Conservation (phyloP, 2,888 invertebrate genomes). For the Cheilosia urbana region DNA sequence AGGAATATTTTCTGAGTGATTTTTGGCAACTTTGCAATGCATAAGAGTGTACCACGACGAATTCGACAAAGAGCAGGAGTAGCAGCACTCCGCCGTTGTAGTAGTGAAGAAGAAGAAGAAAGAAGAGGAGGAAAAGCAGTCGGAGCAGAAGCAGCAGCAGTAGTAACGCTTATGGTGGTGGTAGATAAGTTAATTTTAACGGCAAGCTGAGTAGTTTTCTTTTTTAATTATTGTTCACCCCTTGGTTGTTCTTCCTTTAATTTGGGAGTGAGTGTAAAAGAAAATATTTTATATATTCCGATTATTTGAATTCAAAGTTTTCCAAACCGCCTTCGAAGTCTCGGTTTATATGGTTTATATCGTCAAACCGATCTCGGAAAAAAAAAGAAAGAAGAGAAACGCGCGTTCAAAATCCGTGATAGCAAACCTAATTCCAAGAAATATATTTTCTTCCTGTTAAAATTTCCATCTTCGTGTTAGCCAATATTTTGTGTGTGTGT, state of each 20-base stretch:
- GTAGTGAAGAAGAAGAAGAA: constrained; percentile 54
- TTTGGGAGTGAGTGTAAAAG: constrained; percentile 2
- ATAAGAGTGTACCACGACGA: constrained; percentile 62
- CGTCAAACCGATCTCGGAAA: constrained; percentile 13
- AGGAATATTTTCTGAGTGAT: constrained; percentile 59
- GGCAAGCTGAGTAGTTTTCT: constrained; percentile 67
- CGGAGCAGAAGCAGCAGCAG: constrained; percentile 47
- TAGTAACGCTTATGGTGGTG: constrained; percentile 65
- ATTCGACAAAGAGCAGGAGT: constrained; percentile 66
- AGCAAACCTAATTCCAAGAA: constrained; percentile 28
- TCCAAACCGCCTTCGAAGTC: neutral
- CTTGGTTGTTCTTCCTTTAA: constrained; percentile 56
- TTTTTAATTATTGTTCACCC: constrained; percentile 59
- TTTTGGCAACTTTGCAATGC: constrained; percentile 77
- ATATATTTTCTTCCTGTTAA: neutral
- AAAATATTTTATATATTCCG: constrained; percentile 1
- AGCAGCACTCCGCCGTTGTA: constrained; percentile 61
- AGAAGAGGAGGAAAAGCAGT: constrained; percentile 42
- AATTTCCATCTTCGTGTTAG: neutral
- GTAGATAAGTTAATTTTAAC: constrained; percentile 71
- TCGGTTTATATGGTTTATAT: constrained; percentile 4
- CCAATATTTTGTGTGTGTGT: constrained; percentile 35
- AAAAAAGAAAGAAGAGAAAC: constrained; percentile 32
- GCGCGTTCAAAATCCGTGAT: constrained; percentile 45
- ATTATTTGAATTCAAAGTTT: constrained; percentile 16